Conservation (phyloP, 2,113 vertebrate species). For the Caloenas nicobarica region DNA sequence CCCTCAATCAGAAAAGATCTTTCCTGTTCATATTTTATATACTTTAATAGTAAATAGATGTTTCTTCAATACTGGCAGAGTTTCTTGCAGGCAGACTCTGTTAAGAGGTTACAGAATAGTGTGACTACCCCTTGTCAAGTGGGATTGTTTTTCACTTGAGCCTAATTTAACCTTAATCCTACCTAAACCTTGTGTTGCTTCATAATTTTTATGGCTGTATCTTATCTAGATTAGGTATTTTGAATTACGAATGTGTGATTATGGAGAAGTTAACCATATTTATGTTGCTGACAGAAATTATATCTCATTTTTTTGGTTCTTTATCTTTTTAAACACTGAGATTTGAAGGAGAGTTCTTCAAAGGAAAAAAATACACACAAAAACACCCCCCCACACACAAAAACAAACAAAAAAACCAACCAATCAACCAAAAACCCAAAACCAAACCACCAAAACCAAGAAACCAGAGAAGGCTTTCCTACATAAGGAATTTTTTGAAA, state of each 20-base stretch:
- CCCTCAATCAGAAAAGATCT: neutral
- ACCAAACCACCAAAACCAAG: too few relatives aligned
- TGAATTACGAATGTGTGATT: neutral
- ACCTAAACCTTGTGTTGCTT: neutral
- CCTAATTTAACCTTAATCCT: neutral
- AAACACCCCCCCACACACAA: too few relatives aligned
- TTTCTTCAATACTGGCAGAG: neutral
- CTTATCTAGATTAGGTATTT: neutral
- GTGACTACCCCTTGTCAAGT: neutral
- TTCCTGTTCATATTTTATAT: neutral
- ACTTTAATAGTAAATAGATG: neutral
- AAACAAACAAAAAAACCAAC: too few relatives aligned
- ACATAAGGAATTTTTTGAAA: neutral
- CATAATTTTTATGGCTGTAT: neutral
- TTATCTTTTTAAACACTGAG: neutral
- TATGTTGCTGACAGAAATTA: neutral
- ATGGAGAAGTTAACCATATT: neutral
- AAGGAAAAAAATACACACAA: neutral
- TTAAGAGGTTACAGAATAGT: neutral
- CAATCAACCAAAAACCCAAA: too few relatives aligned
- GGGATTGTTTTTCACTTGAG: neutral
- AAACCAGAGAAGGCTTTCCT: neutral
- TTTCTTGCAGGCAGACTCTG: neutral
- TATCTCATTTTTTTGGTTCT: neutral
- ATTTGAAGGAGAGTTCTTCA: neutral